Base-by-base conservation (phyloP, 2,888 invertebrate species). In the Cheilosia variabilis region DNA sequence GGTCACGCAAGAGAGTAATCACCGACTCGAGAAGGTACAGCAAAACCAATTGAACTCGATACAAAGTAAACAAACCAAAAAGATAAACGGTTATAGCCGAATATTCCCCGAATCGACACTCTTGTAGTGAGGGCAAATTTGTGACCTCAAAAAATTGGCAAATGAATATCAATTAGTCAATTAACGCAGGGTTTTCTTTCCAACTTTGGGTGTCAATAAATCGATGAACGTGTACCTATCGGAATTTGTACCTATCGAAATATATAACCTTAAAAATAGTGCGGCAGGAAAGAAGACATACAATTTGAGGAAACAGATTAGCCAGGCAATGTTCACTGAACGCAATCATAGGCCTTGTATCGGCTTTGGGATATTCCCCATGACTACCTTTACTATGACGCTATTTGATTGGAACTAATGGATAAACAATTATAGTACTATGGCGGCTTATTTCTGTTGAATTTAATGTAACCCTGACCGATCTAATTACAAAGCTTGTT, bases 1-100 rank as follows among this genome's bases (percentile, higher is more conserved):
- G 22, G 50, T 50, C 50, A 50, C 50, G 50, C 50, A 50, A 50
- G 22, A 22, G 50, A 50, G 19, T 50, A 50, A 50, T 50, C 50
- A 50, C 22, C 50, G 13, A 17, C 22, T 19, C 50, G 50, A 50
- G 50, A 4, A 50, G n/a, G 15, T 15, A 15, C 50, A 50, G 10
- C 2, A 19, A 50, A 50, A 50, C 9, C 10, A 22, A 22, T 22
- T 19, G 45, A 9, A 17, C n/a, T 47, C 2, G 17, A 13, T 37
- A 37, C 37, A 13, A 37, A 17, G 19, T 47, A 47, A 47, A 47
- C 45, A 47, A n/a, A n/a, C 45, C 6, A n/a, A n/a, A 9, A 2
- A 47, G 13, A 37, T 37, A n/a, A 0, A 17, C 45, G 6, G 7
- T 6, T 5, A n/a, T 3, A 9, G 17, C 17, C 37, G 13, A 47